Evolutionary conservation across 2,797 vertebrate species (phyloP), one percentile per base, ranked within the genome.

Genomic region (Leucoraja ocellata): DNA sequence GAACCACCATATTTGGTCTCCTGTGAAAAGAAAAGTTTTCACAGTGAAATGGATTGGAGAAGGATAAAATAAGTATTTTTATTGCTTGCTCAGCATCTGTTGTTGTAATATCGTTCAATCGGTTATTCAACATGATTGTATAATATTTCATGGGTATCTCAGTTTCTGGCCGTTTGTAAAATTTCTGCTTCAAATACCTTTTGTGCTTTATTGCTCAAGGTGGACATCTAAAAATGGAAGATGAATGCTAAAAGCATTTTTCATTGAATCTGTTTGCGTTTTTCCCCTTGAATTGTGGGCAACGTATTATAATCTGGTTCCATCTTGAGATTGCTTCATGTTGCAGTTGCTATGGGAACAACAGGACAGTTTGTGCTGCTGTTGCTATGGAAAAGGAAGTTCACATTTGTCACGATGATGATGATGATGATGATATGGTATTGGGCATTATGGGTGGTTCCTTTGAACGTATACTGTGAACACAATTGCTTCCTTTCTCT

Each of bases 281-380:
- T 88, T 68, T 21, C n/a, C 21, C 71, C 21, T 88, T 88, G 21
- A 68, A 88, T 21, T 36, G 84, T 8, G 16, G 23, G n/a, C 61
- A 86, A 32, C 32, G 58, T 65, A 58, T 63, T 28, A 63, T 88
- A 65, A 63, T 88, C 84, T 21, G 61, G 68, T 68, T 88, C 61
- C 84, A 65, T 68, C 61, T 68, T 88, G 61, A 65, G 61, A 88
- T 8, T 88, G 84, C n/a, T 65, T 88, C 84, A 9, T 88, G n/a
- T 88, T 65, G 63, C 84, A 88, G 84, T 88, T 88, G n/a, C 84
- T 68, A 88, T 88, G 84, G 81, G 28, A 84, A 84, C 81, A 58
- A n/a, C 10, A 11, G 23, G 4, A 84, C 28, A 58, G 54, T 61
- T 84, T 84, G 25, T 84, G 81, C 25, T 84, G 9, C 81, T 13